phyloP scores from a whole-genome alignment of 2,113 vertebrate species.

The Callospermophilus lateralis region DNA sequence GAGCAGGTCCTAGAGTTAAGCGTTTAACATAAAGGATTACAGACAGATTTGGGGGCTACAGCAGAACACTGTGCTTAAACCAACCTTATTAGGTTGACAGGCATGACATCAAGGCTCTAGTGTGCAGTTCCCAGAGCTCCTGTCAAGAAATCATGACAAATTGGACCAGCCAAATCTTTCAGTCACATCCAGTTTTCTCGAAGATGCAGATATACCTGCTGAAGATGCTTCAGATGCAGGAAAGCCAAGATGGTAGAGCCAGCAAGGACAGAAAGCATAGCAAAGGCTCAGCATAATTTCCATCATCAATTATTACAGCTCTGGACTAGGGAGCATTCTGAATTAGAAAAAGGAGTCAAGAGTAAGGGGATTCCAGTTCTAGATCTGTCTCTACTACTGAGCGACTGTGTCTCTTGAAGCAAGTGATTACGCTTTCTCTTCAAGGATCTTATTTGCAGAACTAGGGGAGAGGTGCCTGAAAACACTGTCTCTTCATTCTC shows the following conservation, averaged over 20 bases:
- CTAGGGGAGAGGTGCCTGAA: not conserved
- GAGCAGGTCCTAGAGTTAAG: not conserved
- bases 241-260: not conserved
- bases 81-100: not conserved
- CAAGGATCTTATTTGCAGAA: not conserved
- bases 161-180: not conserved
- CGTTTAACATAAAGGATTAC: not conserved
- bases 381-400: not conserved
- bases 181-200: slow-evolving; percentile 28
- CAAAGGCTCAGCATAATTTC: not conserved
- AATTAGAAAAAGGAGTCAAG: not conserved
- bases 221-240: not conserved
- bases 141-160: slow-evolving; percentile 37
- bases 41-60: not conserved
- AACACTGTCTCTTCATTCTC: not conserved
- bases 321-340: not conserved
- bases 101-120: not conserved
- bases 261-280: not conserved
- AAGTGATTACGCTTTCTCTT: not conserved
- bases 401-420: not conserved
- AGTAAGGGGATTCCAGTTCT: not conserved
- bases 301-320: not conserved
- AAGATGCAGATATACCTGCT: not conserved
- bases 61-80: not conserved
- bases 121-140: not conserved